phyloP scores from a whole-genome alignment of 2,797 vertebrate genomes.

The Pempheris klunzingeri region DNA sequence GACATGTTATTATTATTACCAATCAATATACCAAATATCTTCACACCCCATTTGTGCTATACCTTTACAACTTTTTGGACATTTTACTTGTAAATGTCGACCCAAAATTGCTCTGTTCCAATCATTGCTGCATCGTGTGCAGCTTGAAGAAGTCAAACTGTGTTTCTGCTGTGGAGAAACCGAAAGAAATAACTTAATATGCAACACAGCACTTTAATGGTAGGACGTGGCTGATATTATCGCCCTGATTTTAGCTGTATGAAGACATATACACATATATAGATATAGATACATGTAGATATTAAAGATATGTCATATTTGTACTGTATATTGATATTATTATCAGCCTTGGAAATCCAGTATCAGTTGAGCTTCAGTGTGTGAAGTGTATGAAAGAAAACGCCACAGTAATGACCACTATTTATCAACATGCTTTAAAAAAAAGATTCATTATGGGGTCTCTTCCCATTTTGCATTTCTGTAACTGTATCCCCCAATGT shows the following conservation, averaged over 20 bases:
- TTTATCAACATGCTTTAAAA: background rate
- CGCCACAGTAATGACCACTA: background rate
- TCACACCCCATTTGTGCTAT: background rate
- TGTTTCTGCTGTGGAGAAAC: background rate
- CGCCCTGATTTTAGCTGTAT: background rate
- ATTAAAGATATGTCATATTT: background rate
- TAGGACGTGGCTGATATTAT: background rate
- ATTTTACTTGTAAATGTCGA: background rate
- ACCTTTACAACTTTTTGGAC: background rate
- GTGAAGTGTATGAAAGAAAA: slow-evolving; percentile 1
- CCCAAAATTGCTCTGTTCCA: background rate
- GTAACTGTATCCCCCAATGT: background rate
- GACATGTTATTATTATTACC: slow-evolving; percentile 8
- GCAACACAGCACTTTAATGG: background rate
- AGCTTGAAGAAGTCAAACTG: background rate
- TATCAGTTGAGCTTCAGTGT: background rate
- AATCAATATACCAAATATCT: background rate
- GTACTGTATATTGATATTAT: background rate
- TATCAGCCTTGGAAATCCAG: background rate
- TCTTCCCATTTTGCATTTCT: slow-evolving; percentile 2
- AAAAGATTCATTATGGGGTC: background rate
- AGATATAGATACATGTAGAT: too few relatives aligned
- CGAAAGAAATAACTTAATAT: background rate
- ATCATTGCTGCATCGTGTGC: background rate
- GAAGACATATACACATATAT: too few relatives aligned